A percentile compares a stretch with the other conserved stretches of the same genome.
Evolutionary conservation across 2,797 vertebrate species (phyloP).

Genomic region (Tolypeutes matacus): DNA sequence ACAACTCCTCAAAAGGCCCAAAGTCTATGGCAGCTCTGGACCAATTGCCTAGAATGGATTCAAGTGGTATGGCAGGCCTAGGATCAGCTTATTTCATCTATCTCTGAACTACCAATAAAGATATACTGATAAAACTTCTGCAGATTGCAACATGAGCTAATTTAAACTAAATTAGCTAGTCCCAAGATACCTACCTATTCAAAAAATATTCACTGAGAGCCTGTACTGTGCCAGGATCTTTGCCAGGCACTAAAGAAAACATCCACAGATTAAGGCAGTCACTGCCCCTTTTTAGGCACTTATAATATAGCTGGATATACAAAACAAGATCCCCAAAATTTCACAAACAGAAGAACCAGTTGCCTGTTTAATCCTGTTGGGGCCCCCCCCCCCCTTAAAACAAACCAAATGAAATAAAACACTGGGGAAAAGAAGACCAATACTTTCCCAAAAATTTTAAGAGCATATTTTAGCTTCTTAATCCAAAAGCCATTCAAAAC

Average conservation of each 20-base stretch:
- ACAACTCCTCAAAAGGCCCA: conserved; percentile 5
- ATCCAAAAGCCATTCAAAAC: conserved; percentile 42
- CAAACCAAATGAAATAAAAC: neutral
- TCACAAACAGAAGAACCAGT: conserved; percentile 41
- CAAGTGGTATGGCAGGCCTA: neutral
- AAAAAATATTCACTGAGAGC: neutral
- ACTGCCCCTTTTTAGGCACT: neutral
- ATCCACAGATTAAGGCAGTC: neutral
- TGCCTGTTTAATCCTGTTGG: conserved; percentile 5
- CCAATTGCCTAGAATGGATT: neutral
- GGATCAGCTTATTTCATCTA: conserved; percentile 28
- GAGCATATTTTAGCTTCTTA: conserved; percentile 29
- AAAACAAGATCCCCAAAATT: neutral
- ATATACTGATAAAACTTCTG: neutral
- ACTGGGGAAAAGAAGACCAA: neutral
- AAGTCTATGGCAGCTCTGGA: neutral
- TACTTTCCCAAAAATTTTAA: conserved; percentile 1
- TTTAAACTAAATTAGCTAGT: conserved; percentile 38
- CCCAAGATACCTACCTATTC: conserved; percentile 22
- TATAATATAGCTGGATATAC: neutral
- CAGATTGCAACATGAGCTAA: conserved; percentile 20
- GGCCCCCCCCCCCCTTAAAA: neutral
- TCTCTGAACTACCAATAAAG: neutral
- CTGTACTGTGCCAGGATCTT: neutral
- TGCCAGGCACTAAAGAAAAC: neutral